Base-by-base conservation (phyloP, 2,888 invertebrate genomes). In the Pollenia griseotomentosa region DNA sequence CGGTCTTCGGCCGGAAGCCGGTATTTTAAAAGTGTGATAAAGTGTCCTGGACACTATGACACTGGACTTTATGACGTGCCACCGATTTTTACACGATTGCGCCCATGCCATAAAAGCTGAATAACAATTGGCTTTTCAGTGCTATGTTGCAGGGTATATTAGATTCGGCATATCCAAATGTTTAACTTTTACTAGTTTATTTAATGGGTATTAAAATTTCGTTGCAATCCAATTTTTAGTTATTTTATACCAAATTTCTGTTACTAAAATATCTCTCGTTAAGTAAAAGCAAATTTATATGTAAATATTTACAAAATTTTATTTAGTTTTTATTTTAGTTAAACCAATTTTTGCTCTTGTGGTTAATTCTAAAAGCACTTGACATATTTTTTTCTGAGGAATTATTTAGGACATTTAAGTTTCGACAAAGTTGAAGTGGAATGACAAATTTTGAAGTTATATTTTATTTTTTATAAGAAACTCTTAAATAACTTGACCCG, bases 351-450 rank as follows among this genome's bases (percentile, higher is more conserved):
- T 75, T n/a, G 11, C 53, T 40, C 61, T 40, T 61, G 48, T 12
- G 48, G 42, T 40, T 51, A 40, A 51, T 42, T 74, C 16, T 59
- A 61, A 61, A 48, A 74, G 42, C 8, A 23, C 73, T 74, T 63
- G 14, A 59, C 6, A 33, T 6, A 61, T 11, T n/a, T 51, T 46
- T 74, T 74, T 12, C 19, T 53, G 9, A 16, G 8, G 16, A n/a
- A 16, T 16, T 9, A 7, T n/a, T 53, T 16, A 23, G 10, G n/a
- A 23, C 42, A 63, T 16, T 33, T 44, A 10, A 16, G 63, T 40
- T 63, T 0, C 11, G 44, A 55, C 11, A 44, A 66, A 77, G 40
- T 33, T 66, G 23, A 66, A 66, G 42, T 19, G 19, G 63, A 8
- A 19, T 33, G 65, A 77, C 65, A 53, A 33, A 59, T 59, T 42